phyloP scores from a whole-genome alignment of 2,113 vertebrate species.

The Silurus meridionalis region DNA sequence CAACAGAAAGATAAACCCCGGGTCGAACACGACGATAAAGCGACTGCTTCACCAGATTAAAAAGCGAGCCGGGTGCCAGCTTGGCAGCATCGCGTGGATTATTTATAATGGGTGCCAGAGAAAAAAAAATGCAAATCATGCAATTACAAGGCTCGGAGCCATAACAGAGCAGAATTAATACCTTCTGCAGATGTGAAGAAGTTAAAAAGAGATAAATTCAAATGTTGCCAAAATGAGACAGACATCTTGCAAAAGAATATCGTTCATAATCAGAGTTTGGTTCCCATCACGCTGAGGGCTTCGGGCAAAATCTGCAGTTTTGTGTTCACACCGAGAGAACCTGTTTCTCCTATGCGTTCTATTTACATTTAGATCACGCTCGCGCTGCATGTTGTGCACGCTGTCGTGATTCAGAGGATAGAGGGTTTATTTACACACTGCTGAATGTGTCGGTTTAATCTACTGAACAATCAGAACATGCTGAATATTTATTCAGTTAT shows the following conservation, averaged over 20 bases:
- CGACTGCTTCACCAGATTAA: slow-evolving; percentile 55
- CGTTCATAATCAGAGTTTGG: not conserved
- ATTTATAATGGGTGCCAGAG: slow-evolving; percentile 55
- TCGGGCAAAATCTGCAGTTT: not conserved
- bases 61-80: slow-evolving; percentile 51
- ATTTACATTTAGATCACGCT: not conserved
- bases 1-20: slow-evolving; percentile 55
- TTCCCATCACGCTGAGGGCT: not conserved
- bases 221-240: slow-evolving; percentile 48
- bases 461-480: not conserved
- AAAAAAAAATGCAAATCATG: slow-evolving; percentile 68
- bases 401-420: no score
- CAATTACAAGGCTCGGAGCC: slow-evolving; percentile 65
- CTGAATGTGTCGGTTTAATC: not conserved
- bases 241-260: not conserved
- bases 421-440: not conserved
- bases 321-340: not conserved
- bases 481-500: not conserved
- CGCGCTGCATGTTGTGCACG: not conserved
- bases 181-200: slow-evolving; percentile 62
- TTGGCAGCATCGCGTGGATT: slow-evolving; percentile 60
- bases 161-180: slow-evolving; percentile 60
- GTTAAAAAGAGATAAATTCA: slow-evolving; percentile 52
- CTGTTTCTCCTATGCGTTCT: not conserved
- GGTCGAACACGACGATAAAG: slow-evolving; percentile 56